Conservation (phyloP, 53 echinoderm and acorn worm genomes). For the Arbacia lixula region DNA sequence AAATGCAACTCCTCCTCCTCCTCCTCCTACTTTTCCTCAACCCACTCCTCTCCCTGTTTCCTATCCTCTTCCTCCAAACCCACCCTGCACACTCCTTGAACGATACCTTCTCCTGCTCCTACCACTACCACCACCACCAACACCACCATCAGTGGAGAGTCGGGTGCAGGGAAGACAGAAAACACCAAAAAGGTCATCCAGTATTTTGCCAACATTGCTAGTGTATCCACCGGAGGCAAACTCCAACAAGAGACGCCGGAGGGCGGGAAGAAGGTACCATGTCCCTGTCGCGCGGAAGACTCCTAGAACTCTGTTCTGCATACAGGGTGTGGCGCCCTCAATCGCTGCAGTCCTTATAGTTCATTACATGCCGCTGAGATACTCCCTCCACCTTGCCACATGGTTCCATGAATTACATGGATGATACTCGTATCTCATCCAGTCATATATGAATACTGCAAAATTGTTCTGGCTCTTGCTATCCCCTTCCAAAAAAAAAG, state of each 20-base stretch:
- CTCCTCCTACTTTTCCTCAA: neutral
- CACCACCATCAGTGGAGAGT: constrained; percentile 90
- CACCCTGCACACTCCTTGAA: neutral
- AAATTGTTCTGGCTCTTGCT: too few relatives aligned
- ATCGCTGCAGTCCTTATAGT: too few relatives aligned
- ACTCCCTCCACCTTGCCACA: too few relatives aligned
- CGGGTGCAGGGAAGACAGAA: constrained; percentile 99
- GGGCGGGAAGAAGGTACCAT: constrained; percentile 96
- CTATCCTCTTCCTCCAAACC: constrained; percentile 3
- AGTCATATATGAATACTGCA: too few relatives aligned
- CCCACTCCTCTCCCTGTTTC: constrained; percentile 1
- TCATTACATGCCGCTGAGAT: too few relatives aligned
- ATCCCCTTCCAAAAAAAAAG: too few relatives aligned
- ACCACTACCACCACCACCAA: neutral
- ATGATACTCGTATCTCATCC: too few relatives aligned
- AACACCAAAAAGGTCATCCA: constrained; percentile 99
- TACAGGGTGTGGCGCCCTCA: constrained; percentile 29
- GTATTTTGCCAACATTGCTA: constrained; percentile 99
- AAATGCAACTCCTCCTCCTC: constrained; percentile 1
- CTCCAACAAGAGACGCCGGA: constrained; percentile 65
- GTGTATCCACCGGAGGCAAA: constrained; percentile 86
- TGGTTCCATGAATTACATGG: too few relatives aligned
- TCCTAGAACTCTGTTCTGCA: neutral
- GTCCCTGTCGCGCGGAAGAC: neutral
- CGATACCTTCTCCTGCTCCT: neutral